Evolutionary conservation across 2,797 vertebrate species (phyloP), one percentile per base, ranked within the genome.

Genomic region (Coregonus ussuriensis): DNA sequence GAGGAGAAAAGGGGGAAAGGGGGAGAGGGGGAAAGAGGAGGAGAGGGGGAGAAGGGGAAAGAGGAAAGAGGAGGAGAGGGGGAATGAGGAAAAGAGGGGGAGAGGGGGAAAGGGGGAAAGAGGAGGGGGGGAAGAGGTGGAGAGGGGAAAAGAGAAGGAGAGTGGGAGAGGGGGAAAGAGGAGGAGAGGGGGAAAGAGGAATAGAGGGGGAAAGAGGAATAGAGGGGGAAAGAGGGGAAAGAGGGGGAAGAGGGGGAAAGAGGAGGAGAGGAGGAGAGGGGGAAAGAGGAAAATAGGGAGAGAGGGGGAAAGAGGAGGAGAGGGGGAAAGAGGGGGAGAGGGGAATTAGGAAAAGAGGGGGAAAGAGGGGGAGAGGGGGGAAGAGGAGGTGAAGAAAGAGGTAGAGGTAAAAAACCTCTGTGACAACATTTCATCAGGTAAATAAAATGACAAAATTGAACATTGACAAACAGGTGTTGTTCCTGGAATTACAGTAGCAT

Each of bases 191-290:
- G 35, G 35, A 79, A 56, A 82, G 75, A 79, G 21, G 77, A 15
- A 76, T n/a, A 68, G 31, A 33, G 78, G 71, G n/a, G 25, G 25
- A 25, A 25, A 25, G 25, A 25, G 25, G 25, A 25, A 25, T 1
- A 25, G 25, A 25, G 25, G 25, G 25, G 25, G 25, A 25, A 25
- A 25, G 25, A 25, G 25, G 35, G 31, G 41, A 79, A 51, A 82
- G 75, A 79, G 21, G 77, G 13, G 78, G 62, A 25, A 25, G 31
- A 33, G 78, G n/a, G n/a, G n/a, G 29, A 65, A 25, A 25, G 31
- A 33, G 78, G 66, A n/a, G 82, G 83, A 88, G 72, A 89, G 21
- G 77, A 15, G 78, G 29, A 68, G 31, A 33, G 78, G 71, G n/a
- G 25, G 25, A 25, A 25, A 25, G 25, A 25, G 25, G 25, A 25